Evolutionary conservation across 2,113 vertebrate genomes (phyloP), one percentile per base, ranked within the genome.

Genomic region (Erythrolamprus reginae): DNA sequence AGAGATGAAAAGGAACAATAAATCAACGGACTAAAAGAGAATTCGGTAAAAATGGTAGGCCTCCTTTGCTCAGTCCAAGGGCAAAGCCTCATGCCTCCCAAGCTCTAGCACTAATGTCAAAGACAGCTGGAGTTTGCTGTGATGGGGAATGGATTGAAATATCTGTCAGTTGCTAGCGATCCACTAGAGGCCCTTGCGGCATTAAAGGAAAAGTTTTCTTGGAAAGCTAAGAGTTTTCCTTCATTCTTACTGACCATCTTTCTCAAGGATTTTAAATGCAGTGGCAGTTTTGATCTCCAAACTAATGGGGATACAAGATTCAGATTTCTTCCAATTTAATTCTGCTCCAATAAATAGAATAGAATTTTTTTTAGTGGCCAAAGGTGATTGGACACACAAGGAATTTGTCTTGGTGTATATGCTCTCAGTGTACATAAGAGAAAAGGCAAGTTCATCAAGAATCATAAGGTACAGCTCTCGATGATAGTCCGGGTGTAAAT

Each of bases 161-260:
- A 92, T 98, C 98, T 98, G 98, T 98, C 98, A 97, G 94, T 98
- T 94, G 96, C 97, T 92, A 87, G 93, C 19, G 94, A 94, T 97
- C 98, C 97, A 97, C 98, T 97, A 97, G 98, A 97, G 98, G 98
- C 97, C 97, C 97, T 97, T 94, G 94, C 96, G 95, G 97, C 93
- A 97, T 96, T 95, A 95, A 92, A 87, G 84, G 94, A 93, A 94
- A 92, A 4, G 56, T 88, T 90, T 92, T 91, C 50, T 12, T 89
- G 90, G 91, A 87, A 3, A 21, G 17, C 42, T 1, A 0, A 10
- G 61, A 61, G 15, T 45, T 7, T 7, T 19, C 3, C 87, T 86
- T 21, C 86, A 88, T 86, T 21, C 84, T 92, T 26, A 0, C 26
- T 55, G 2, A 0, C 6, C 45, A 51, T 53, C 24, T 90, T 58